phyloP scores from a whole-genome alignment of 2,888 invertebrate genomes.

The Apamea anceps region DNA sequence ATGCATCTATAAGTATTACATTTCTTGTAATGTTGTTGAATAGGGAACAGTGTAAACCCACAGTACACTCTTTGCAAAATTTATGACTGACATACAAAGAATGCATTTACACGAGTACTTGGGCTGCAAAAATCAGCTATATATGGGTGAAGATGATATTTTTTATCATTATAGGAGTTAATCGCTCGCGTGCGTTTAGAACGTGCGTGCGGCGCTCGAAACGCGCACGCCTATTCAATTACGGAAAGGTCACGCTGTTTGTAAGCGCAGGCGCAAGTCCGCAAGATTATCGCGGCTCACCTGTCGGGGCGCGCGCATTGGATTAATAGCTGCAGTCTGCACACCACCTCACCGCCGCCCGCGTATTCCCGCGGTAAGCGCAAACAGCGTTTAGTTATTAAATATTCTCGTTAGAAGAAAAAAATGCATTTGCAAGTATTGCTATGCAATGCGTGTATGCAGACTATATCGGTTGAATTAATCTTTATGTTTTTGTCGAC shows the following conservation, averaged over 20 bases:
- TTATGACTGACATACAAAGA: slow-evolving; percentile 48
- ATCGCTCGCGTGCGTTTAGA: slow-evolving; percentile 84
- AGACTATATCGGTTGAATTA: slow-evolving; percentile 49
- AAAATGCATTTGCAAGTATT: slow-evolving; percentile 58
- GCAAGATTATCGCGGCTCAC: slow-evolving; percentile 87
- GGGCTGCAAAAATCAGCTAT: slow-evolving; percentile 42
- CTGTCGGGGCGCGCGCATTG: slow-evolving; percentile 81
- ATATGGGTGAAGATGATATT: slow-evolving; percentile 60
- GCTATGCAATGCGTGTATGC: slow-evolving; percentile 54
- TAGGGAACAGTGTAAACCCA: not conserved
- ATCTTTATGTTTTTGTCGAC: slow-evolving; percentile 53
- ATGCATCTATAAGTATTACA: slow-evolving; percentile 12
- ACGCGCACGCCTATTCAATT: slow-evolving; percentile 88
- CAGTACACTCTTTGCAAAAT: slow-evolving; percentile 19
- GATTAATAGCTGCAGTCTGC: slow-evolving; percentile 74
- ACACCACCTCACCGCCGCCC: slow-evolving; percentile 22
- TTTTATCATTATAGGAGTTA: slow-evolving; percentile 66
- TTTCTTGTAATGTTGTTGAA: slow-evolving; percentile 27
- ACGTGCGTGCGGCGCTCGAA: slow-evolving; percentile 82
- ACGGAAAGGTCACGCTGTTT: slow-evolving; percentile 88
- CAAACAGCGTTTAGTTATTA: slow-evolving; percentile 65
- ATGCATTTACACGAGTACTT: slow-evolving; percentile 33
- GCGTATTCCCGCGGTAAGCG: slow-evolving; percentile 36
- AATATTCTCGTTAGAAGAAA: slow-evolving; percentile 66
- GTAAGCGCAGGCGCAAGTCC: slow-evolving; percentile 84